Base-by-base conservation (phyloP, 2,113 vertebrate species). In the Eulemur macaco region DNA sequence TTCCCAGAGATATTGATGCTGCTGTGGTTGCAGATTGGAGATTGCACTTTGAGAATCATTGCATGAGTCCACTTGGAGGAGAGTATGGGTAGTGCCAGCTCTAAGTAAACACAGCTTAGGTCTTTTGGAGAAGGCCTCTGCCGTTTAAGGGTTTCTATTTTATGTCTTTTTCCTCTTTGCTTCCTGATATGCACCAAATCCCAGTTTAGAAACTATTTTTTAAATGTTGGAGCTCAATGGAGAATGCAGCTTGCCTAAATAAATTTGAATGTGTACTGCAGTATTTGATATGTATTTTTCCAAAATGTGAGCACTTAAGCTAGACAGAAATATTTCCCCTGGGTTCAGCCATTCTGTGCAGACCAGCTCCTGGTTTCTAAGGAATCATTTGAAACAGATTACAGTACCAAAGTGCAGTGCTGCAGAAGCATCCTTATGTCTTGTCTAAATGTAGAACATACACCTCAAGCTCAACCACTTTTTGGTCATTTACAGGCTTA, bases 241-340 rank as follows among this genome's bases (percentile, higher is more conserved):
- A 93, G 66, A 76, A 74, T 63, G 25, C 27, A 68, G 39, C 60
- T 80, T 60, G 37, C 91, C 73, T 92, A 95, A 95, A 76, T 89
- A 95, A 83, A 96, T 89, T 71, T 74, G 81, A 96, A 90, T 90
- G 74, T 86, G 68, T 45, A 39, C 69, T 86, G 56, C 42, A 81
- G 63, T 88, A 89, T 47, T 87, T 73, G 89, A 91, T 45, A 86
- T 21, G n/a, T 71, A 95, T 81, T 95, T 88, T 93, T 87, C 76
- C 69, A 94, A 94, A 97, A 87, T 89, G 80, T 90, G 96, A 96
- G 58, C 82, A 73, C 76, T 93, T 87, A 80, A 60, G 71, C 39
- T 37, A 69, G 60, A 94, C 64, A 66, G 90, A 97, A 92, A 63
- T 95, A 56, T 93, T 91, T 95, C 76, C 74, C 54, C 34, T 87